Evolutionary conservation across 2,888 invertebrate species (phyloP).

Genomic region (Alloscopus bannaensis): DNA sequence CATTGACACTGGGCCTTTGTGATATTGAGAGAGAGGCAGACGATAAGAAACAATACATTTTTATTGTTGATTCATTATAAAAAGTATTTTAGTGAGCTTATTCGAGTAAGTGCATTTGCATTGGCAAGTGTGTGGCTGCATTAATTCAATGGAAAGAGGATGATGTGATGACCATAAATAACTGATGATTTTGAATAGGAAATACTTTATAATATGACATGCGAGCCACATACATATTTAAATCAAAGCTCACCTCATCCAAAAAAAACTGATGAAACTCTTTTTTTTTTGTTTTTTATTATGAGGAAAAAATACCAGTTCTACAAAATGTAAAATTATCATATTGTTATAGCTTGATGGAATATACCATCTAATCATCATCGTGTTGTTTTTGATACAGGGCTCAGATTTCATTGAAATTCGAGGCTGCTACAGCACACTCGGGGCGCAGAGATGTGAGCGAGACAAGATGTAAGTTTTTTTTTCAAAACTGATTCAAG

Average conservation of each 20-base stretch:
- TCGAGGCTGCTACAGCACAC: constrained; percentile 38
- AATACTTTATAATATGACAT: constrained; percentile 28
- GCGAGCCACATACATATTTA: not conserved
- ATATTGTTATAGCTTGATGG: too few relatives aligned
- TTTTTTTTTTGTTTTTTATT: too few relatives aligned
- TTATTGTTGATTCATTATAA: constrained; percentile 32
- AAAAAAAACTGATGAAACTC: constrained; percentile 36
- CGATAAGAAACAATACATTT: constrained; percentile 42
- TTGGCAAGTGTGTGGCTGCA: constrained; percentile 12
- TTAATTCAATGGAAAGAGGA: constrained; percentile 37
- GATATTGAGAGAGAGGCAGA: too few relatives aligned
- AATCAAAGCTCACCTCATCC: constrained; percentile 5
- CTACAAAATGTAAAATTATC: constrained; percentile 10
- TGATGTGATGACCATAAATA: constrained; percentile 55
- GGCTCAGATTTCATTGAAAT: constrained; percentile 54
- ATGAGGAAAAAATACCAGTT: constrained; percentile 32
- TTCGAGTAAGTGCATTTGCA: constrained; percentile 18
- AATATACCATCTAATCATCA: not conserved
- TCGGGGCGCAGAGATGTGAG: not conserved
- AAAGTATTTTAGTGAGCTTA: too few relatives aligned
- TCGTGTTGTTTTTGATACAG: constrained; percentile 10
- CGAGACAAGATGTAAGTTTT: constrained; percentile 26
- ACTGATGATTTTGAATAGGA: constrained; percentile 59
- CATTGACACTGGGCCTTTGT: constrained; percentile 61
- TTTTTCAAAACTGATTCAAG: constrained; percentile 48